phyloP scores from a whole-genome alignment of 1,140 invertebrate species.

The Physella acuta region DNA sequence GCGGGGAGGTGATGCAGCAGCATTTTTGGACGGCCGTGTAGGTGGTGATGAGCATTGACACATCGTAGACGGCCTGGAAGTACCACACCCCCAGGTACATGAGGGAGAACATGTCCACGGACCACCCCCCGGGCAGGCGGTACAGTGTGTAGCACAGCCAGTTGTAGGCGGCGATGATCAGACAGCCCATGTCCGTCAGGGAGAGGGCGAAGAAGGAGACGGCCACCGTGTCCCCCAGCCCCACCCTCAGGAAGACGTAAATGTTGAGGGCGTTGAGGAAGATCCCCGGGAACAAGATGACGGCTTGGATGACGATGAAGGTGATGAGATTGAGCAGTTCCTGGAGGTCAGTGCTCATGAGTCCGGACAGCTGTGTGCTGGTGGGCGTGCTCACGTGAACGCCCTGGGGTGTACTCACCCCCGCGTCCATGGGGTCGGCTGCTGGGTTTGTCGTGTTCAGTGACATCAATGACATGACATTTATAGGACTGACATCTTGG shows the following conservation, averaged over 20 bases:
- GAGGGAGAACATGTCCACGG: conserved; percentile 1
- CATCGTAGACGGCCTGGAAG: neutral
- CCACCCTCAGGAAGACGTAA: neutral
- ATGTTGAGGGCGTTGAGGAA: conserved; percentile 1
- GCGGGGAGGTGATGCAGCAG: conserved; percentile 1
- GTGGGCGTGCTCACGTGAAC: too few species aligned
- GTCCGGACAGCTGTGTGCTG: neutral
- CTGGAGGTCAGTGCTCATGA: conserved; percentile 1
- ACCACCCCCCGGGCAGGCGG: neutral
- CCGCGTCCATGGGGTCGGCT: too few species aligned
- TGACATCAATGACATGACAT: too few species aligned
- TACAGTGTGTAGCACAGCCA: neutral
- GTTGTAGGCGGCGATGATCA: neutral
- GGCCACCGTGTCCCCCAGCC: conserved; percentile 1
- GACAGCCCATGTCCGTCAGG: neutral
- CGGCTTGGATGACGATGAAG: neutral
- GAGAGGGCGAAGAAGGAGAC: conserved; percentile 9
- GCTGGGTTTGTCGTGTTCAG: too few species aligned
- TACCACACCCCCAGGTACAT: conserved; percentile 8
- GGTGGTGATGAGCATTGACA: conserved; percentile 11
- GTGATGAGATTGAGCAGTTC: neutral
- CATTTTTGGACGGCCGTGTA: conserved; percentile 13
- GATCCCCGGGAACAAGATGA: neutral
- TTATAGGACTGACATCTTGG: too few species aligned
- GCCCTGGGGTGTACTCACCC: too few species aligned